Conservation (phyloP, 2,113 vertebrate genomes). For the Rutilus rutilus region DNA sequence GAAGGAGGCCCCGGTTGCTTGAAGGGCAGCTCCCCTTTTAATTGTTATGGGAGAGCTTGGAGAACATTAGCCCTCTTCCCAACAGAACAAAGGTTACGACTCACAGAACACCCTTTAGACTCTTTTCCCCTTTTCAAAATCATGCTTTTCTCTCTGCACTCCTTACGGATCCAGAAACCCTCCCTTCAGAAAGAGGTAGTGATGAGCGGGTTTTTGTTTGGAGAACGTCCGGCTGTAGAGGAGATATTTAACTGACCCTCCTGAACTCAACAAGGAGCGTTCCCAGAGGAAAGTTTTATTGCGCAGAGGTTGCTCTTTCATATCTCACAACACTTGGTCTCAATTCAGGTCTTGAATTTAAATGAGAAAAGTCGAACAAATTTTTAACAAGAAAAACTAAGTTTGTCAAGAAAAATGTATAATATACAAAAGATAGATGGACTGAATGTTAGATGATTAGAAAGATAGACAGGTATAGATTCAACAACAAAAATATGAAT, state of each 20-base stretch:
- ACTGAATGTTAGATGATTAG: background rate
- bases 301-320: background rate
- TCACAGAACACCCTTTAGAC: slow-evolving; percentile 59
- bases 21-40: slow-evolving; percentile 49
- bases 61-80: slow-evolving; percentile 61
- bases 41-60: slow-evolving; percentile 56
- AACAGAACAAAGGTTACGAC: slow-evolving; percentile 63
- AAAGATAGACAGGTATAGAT: background rate
- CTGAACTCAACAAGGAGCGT: background rate
- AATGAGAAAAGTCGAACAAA: background rate
- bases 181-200: slow-evolving; percentile 50
- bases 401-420: too few species aligned
- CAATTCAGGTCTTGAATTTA: background rate
- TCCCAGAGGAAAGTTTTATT: background rate
- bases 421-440: background rate
- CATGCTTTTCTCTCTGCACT: slow-evolving; percentile 55
- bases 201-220: slow-evolving; percentile 47
- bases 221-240: background rate
- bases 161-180: slow-evolving; percentile 58
- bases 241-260: background rate
- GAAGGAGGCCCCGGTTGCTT: slow-evolving; percentile 32
- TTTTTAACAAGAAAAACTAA: too few species aligned
- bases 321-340: slow-evolving; percentile 4
- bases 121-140: slow-evolving; percentile 49
- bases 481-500: background rate